These are phyloP conservation scores for Drosophila sp. DNA, from an alignment of 1,140 invertebrate genomes.

Conservation along the genomic window DNA sequence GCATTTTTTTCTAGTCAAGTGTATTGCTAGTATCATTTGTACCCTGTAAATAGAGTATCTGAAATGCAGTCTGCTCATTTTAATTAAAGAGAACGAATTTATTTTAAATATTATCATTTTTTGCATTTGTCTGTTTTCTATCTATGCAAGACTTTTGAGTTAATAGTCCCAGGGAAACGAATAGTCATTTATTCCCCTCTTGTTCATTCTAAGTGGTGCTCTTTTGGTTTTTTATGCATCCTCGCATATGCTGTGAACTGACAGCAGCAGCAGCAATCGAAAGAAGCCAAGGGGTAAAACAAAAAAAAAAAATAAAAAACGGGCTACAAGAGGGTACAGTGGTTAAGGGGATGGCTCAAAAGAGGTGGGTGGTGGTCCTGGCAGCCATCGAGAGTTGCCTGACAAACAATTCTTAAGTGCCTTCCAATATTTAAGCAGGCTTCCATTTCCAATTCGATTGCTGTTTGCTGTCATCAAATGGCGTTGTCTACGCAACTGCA, in stretches of 20 bases:
- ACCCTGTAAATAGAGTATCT: slow-evolving; percentile 14
- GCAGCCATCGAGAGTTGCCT: slow-evolving; percentile 53
- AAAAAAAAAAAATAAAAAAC: slow-evolving; percentile 2
- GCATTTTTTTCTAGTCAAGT: slow-evolving; percentile 26
- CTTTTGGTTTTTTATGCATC: slow-evolving; percentile 42
- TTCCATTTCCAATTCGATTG: slow-evolving; percentile 67
- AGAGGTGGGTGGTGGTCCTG: slow-evolving; percentile 26
- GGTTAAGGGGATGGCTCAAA: neutral
- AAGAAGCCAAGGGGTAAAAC: slow-evolving; percentile 23
- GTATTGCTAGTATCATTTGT: slow-evolving; percentile 22
- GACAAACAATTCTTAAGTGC: slow-evolving; percentile 66
- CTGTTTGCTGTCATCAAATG: slow-evolving; percentile 63
- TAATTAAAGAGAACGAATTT: no score
- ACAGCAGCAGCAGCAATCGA: slow-evolving; percentile 16
- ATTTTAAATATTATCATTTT: no score
- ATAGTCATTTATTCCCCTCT: neutral
- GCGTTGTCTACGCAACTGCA: slow-evolving; percentile 59
- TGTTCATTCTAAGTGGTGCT: slow-evolving; percentile 7
- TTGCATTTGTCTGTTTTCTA: no score
- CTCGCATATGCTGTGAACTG: slow-evolving; percentile 31
- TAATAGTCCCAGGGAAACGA: no score
- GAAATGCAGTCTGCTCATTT: neutral
- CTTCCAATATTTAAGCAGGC: slow-evolving; percentile 68
- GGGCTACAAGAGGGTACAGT: neutral
- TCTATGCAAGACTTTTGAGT: neutral